Percentiles rank a stretch among this genome's conserved stretches.
These are phyloP conservation scores for Lutjanus erythropterus DNA, from an alignment of 2,113 vertebrate species.

Conservation along the genomic window DNA sequence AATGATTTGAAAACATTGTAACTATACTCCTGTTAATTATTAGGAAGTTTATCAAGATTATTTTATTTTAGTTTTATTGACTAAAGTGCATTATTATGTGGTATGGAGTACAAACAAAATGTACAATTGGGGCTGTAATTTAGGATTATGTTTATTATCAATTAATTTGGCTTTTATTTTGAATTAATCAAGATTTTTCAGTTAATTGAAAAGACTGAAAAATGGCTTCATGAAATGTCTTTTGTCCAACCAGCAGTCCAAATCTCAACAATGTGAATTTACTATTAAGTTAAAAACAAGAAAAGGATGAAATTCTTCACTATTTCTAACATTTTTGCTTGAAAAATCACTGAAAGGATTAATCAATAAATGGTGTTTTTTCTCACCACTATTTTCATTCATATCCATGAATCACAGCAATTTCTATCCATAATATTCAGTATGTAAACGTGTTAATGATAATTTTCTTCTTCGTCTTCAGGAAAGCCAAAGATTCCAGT, in stretches of 20 bases:
- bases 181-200: no score
- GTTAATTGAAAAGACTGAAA: neutral
- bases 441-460: neutral
- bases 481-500: slow-evolving; percentile 85
- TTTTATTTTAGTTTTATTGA: no score
- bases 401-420: neutral
- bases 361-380: no score
- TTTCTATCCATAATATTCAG: no score
- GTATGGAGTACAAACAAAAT: no score
- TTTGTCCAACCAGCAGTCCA: neutral
- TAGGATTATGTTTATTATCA: neutral
- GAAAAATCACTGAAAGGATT: no score
- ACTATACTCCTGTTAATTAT: no score
- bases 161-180: neutral
- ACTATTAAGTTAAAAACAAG: neutral
- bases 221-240: neutral
- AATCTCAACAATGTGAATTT: neutral
- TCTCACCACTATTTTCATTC: no score
- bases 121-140: no score
- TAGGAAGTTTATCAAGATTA: no score
- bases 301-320: neutral
- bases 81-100: no score
- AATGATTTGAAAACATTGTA: neutral
- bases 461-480: slow-evolving; percentile 54
- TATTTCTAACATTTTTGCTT: no score